These are phyloP conservation scores for Danaus plexippus DNA, from an alignment of 1,140 invertebrate genomes.

Conservation along the genomic window DNA sequence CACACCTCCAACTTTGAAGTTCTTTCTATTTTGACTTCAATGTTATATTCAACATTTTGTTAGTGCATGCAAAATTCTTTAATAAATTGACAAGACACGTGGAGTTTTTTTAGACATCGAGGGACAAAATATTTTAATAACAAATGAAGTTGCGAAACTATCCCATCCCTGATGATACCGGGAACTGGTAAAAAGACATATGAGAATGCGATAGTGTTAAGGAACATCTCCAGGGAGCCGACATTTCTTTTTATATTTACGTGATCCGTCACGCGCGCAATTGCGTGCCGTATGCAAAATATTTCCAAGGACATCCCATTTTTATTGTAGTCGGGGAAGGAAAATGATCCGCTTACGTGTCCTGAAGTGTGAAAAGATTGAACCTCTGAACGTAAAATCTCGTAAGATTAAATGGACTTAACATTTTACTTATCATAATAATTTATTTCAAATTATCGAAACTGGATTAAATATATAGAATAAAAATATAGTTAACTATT, in stretches of 20 bases:
- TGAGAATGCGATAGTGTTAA: conserved; percentile 13
- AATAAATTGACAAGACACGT: background rate
- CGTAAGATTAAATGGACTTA: no score
- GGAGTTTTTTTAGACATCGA: conserved; percentile 23
- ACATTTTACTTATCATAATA: no score
- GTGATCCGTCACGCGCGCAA: conserved; percentile 38
- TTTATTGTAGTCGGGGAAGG: no score
- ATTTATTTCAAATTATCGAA: no score
- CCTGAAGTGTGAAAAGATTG: no score
- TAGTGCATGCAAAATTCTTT: no score
- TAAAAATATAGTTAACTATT: no score
- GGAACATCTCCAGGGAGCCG: conserved; percentile 18
- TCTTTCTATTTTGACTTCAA: conserved; percentile 4
- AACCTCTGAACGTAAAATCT: no score
- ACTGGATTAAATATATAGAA: no score
- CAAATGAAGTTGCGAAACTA: conserved; percentile 28
- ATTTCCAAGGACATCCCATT: no score
- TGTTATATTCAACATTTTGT: background rate
- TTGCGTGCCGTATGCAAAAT: conserved; percentile 1
- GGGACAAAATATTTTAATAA: conserved; percentile 44
- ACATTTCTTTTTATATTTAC: conserved; percentile 45
- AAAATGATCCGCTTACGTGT: no score
- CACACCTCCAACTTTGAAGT: conserved; percentile 13
- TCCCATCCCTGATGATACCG: conserved; percentile 12
- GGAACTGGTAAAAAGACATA: conserved; percentile 10